Evolutionary conservation across 2,888 invertebrate species (phyloP), one percentile per base, ranked within the genome.

Genomic region (Hyles lineata): DNA sequence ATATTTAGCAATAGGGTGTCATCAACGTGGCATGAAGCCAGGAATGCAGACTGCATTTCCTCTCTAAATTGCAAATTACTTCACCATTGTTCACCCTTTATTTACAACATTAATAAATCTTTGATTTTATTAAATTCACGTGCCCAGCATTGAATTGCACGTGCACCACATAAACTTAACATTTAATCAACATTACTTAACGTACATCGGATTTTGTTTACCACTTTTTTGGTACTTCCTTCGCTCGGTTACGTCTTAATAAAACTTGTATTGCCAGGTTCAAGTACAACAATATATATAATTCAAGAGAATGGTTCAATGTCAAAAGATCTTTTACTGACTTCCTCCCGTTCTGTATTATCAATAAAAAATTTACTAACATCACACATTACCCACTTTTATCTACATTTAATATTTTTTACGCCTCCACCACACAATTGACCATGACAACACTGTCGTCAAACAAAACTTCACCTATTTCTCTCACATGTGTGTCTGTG

Each of bases 381-480:
- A 55, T n/a, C 19, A 19, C 52, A 17, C 55, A 55, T 55, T 55
- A 15, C 6, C 17, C 21, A 29, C 21, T 25, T 62, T 52, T 50
- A 43, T 23, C 21, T 35, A 63, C 63, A 67, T 50, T 50, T 6
- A 67, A 67, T n/a, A 8, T 71, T 60, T 61, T 69, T 71, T 61
- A 52, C n/a, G 61, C 29, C 21, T 25, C 21, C 6, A 29, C 21
- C 61, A 21, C 60, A 80, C 80, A 77, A 77, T 77, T 80, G 81
- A 73, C 80, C 82, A 76, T 83, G 83, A 85, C 82, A 82, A 80
- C 78, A 82, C 80, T 79, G 79, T 76, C 73, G 76, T 79, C 72
- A 75, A 81, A 82, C 79, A 79, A 84, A 81, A 80, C 79, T 79
- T 78, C 78, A 76, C 81, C 81, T 81, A 80, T 77, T 78, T 82